A percentile compares a stretch with the other conserved stretches of the same genome.
phyloP scores from a whole-genome alignment of 1,140 invertebrate species.

The Agraylea sexmaculata region DNA sequence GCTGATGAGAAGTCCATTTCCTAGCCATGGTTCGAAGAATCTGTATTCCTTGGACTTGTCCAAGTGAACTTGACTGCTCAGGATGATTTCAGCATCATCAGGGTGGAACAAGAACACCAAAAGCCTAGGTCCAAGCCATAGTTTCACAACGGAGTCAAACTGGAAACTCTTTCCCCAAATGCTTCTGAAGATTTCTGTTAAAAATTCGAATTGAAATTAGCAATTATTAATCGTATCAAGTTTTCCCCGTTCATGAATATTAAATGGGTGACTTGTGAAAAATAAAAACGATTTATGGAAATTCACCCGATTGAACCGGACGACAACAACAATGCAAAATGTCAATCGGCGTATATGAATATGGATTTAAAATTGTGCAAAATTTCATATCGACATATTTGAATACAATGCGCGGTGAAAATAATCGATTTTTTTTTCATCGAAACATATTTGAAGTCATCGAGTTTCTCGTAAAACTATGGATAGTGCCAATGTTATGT shows the following conservation, averaged over 20 bases:
- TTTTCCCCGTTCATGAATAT: neutral
- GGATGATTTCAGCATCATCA: slow-evolving; percentile 58
- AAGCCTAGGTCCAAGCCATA: slow-evolving; percentile 65
- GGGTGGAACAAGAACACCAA: slow-evolving; percentile 60
- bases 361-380: too few species aligned
- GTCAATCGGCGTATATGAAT: too few species aligned
- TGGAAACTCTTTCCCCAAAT: slow-evolving; percentile 44
- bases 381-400: too few species aligned
- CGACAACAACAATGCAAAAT: too few species aligned
- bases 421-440: too few species aligned
- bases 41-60: slow-evolving; percentile 60
- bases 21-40: slow-evolving; percentile 64
- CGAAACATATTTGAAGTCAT: too few species aligned
- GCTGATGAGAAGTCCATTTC: slow-evolving; percentile 62
- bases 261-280: too few species aligned
- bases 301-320: neutral
- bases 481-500: too few species aligned
- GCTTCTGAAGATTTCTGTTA: slow-evolving; percentile 53
- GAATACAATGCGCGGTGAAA: too few species aligned
- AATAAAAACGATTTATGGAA: too few species aligned
- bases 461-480: too few species aligned
- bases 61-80: slow-evolving; percentile 62
- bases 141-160: slow-evolving; percentile 46
- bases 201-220: slow-evolving; percentile 19
- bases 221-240: slow-evolving; percentile 1